Evolutionary conservation across 92 coral and sea anemone genomes (phyloP), one percentile per base, ranked within the genome.

Genomic region (Galaxea fascicularis): DNA sequence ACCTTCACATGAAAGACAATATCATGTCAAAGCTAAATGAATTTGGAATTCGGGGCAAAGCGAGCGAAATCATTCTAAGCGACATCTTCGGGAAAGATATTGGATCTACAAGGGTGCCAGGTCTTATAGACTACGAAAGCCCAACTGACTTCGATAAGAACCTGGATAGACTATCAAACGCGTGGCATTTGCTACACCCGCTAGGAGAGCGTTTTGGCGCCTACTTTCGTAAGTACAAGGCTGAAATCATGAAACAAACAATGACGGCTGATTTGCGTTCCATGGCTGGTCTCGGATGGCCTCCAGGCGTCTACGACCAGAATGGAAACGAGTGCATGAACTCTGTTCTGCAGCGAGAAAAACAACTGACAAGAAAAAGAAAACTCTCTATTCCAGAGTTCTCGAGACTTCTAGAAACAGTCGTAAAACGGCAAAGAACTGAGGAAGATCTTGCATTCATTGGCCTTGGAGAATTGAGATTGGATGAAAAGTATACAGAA

Each of bases 281-380:
- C 44, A 85, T 90, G 87, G 82, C 90, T 35, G 87, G 85, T 13
- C 87, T 90, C 8, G 87, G 93, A 11, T 90, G 74, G 73, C 87
- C 90, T 20, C 93, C 87, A 30, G 49, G 47, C 20, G 84, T 90
- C 0, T 75, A 90, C 54, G n/a, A n/a, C n/a, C n/a, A n/a, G n/a
- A n/a, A n/a, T n/a, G n/a, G n/a, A n/a, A n/a, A n/a, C n/a, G n/a
- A 86, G 24, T 90, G 87, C 63, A 90, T 85, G 87, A 85, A 86
- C 69, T 85, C 90, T 39, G 87, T 85, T 47, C 71, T 74, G 2
- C 66, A 73, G 44, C 47, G 84, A 60, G 85, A 86, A 27, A 86
- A 86, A 21, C 70, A 56, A 25, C 58, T 62, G 4, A 39, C 73
- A 8, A 64, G 82, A 31, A 77, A 84, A 54, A 76, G 75, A 57